Conservation (phyloP, 2,888 invertebrate species). For the Melitaea athalia region DNA sequence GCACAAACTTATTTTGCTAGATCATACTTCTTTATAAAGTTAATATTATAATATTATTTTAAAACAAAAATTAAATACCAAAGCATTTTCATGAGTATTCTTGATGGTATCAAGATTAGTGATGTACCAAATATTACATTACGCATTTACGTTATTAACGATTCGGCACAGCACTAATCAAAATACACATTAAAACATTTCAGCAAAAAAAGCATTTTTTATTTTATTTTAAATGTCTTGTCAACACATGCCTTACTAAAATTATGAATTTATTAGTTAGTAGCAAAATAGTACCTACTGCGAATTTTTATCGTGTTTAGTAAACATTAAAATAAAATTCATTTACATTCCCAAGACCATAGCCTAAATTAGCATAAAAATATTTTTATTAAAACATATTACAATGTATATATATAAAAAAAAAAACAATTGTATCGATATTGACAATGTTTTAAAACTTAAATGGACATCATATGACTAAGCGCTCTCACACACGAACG, state of each 20-base stretch:
- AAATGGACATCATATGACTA: neutral
- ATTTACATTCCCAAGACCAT: neutral
- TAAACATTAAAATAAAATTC: neutral
- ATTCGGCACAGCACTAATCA: neutral
- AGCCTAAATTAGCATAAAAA: neutral
- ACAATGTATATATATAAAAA: too few species aligned
- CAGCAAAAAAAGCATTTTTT: neutral
- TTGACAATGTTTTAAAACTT: neutral
- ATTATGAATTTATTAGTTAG: neutral
- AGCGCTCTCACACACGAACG: too few species aligned
- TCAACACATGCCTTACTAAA: slow-evolving; percentile 2
- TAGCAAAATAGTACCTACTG: neutral
- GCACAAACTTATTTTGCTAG: neutral
- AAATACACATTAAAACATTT: neutral
- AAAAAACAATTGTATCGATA: too few species aligned
- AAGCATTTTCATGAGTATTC: neutral
- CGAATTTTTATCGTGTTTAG: neutral
- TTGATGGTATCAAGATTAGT: too few species aligned
- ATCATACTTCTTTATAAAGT: too few species aligned
- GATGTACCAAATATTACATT: too few species aligned
- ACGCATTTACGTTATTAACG: too few species aligned
- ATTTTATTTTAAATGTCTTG: neutral
- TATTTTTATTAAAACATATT: too few species aligned
- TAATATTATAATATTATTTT: neutral
- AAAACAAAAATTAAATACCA: neutral